These are phyloP conservation scores for Agrotis puta DNA, from an alignment of 2,888 invertebrate species.

Conservation along the genomic window DNA sequence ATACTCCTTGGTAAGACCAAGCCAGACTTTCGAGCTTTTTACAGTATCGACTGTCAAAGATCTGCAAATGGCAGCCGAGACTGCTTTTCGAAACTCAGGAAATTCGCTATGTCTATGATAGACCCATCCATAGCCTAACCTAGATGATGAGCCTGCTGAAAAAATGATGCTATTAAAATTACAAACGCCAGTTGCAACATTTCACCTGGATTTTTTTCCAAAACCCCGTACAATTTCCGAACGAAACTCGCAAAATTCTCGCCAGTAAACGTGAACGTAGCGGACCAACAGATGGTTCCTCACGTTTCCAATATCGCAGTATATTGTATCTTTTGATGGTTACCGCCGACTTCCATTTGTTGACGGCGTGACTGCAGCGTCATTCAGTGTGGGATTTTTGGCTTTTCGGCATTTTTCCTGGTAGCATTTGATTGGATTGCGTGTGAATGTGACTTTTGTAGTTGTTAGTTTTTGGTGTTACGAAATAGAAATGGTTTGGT, in stretches of 20 bases:
- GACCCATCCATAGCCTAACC: no score
- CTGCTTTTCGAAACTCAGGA: no score
- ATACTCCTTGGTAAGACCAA: no score
- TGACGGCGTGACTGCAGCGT: slow-evolving; percentile 30
- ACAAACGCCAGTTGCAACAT: neutral
- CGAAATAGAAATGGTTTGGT: neutral
- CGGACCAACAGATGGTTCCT: slow-evolving; percentile 57
- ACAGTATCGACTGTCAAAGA: no score
- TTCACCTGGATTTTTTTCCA: neutral
- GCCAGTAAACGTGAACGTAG: slow-evolving; percentile 14
- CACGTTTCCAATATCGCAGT: slow-evolving; percentile 63
- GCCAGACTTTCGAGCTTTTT: no score
- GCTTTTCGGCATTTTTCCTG: slow-evolving; percentile 2
- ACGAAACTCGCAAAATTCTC: slow-evolving; percentile 44
- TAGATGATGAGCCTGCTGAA: no score
- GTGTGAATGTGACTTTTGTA: neutral
- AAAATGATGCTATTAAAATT: no score
- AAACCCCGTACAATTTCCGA: neutral
- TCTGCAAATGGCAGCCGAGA: no score
- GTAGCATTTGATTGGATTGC: slow-evolving; percentile 22
- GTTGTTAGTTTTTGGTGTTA: slow-evolving; percentile 2
- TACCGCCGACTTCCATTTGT: slow-evolving; percentile 64
- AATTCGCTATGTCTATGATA: no score
- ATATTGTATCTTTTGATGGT: slow-evolving; percentile 67
- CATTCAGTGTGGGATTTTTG: slow-evolving; percentile 23